Evolutionary conservation across 2,113 vertebrate species (phyloP), one percentile per base, ranked within the genome.

Genomic region (Ctenodactylus gundi): DNA sequence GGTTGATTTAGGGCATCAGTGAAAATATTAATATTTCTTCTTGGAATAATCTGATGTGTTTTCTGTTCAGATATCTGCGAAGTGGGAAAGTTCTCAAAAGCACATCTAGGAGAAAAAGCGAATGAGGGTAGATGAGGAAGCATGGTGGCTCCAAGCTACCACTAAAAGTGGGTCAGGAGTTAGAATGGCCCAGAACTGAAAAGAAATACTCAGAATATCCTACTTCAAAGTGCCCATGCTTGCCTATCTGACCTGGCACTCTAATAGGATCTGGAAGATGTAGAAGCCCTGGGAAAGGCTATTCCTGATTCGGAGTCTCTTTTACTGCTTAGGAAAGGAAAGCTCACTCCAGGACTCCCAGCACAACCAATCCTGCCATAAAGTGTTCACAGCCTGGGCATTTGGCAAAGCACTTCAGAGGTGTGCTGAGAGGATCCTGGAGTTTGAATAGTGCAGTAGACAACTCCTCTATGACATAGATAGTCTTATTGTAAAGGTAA

Each of bases 31-130:
- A 36, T 34, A 64, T 51, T 17, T 8, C 4, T 14, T 14, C 55
- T 53, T 23, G 21, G 53, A 93, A 83, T 85, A 65, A 78, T 51
- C 25, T 70, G 58, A 72, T 82, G 41, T 49, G 34, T 36, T 76
- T 57, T 91, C 70, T 31, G 80, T 10, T 34, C 36, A 78, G 17
- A 25, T 39, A 51, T 55, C 18, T 70, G 39, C 84, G 77, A 95
- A 95, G 80, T 25, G 46, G 8, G 13, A 76, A 87, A 46, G 15
- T 82, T 85, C 67, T 88, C 13, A 62, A 84, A 94, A 91, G 36
- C n/a, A 76, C 3, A 55, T 8, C 1, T 60, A 73, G 1, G 55
- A 85, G 31, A 11, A 13, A 91, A 51, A 36, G 46, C 25, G 36
- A 82, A 2, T 75, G 53, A 92, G n/a, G 1, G 34, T 9, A 64